These are phyloP conservation scores for Apis dorsata DNA, from an alignment of 1,140 invertebrate genomes.

Conservation along the genomic window DNA sequence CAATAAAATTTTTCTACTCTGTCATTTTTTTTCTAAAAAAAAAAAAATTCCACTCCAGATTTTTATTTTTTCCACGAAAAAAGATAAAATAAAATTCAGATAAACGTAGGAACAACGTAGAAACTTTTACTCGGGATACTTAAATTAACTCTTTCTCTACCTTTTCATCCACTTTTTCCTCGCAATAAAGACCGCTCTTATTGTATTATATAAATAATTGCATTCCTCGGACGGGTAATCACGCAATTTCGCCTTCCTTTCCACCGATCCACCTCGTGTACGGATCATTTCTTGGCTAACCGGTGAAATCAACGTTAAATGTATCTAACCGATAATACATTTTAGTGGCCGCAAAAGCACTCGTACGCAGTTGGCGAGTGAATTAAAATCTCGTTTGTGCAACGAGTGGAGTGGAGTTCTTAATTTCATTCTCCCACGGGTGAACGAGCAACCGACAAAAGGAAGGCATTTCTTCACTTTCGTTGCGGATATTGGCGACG, in stretches of 20 bases:
- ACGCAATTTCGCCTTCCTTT: neutral
- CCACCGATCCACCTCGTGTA: neutral
- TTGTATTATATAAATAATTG: neutral
- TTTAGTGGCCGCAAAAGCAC: neutral
- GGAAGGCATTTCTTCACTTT: conserved; percentile 41
- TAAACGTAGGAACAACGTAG: too few relatives aligned
- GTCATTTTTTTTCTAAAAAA: too few relatives aligned
- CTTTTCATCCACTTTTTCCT: too few relatives aligned
- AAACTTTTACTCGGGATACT: too few relatives aligned
- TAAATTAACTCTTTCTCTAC: too few relatives aligned
- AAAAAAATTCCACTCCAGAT: too few relatives aligned
- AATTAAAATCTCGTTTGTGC: neutral
- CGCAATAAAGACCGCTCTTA: neutral
- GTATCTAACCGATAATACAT: too few relatives aligned
- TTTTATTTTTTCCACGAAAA: too few relatives aligned
- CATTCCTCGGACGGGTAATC: neutral
- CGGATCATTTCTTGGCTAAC: neutral
- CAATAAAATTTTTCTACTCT: too few relatives aligned
- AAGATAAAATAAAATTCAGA: too few relatives aligned
- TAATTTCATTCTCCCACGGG: conserved; percentile 43
- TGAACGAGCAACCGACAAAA: conserved; percentile 47
- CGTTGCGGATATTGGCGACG: conserved; percentile 44
- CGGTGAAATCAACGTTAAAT: neutral
- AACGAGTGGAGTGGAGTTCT: conserved; percentile 7
- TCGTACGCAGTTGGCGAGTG: neutral